A percentile compares a stretch with the other conserved stretches of the same genome.
These are phyloP conservation scores for Drosophila melanica DNA, from an alignment of 1,140 invertebrate genomes.

Conservation along the genomic window DNA sequence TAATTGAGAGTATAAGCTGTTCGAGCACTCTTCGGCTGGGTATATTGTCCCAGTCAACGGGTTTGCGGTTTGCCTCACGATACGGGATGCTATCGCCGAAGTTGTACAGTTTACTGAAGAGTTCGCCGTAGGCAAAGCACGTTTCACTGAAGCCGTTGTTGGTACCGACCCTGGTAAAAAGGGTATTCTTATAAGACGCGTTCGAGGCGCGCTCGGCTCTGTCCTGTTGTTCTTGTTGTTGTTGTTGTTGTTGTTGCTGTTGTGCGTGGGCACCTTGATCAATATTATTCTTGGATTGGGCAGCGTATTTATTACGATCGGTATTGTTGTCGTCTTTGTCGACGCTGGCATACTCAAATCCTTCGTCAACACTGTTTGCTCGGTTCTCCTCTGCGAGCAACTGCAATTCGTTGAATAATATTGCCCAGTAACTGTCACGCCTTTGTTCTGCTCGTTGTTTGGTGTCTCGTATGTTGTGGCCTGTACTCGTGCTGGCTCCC, in stretches of 20 bases:
- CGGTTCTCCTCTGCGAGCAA: conserved; percentile 63
- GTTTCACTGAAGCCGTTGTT: conserved; percentile 66
- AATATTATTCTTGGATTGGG: conserved; percentile 75
- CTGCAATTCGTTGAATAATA: conserved; percentile 52
- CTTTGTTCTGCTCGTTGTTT: background rate
- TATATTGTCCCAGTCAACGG: conserved; percentile 64
- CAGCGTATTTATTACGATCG: conserved; percentile 65
- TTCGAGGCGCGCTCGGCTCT: conserved; percentile 72
- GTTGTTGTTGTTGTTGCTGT: conserved; percentile 40
- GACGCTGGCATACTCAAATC: conserved; percentile 40
- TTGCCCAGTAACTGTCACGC: conserved; percentile 37
- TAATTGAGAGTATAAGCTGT: conserved; percentile 25
- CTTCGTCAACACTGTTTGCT: conserved; percentile 55
- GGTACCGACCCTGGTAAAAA: conserved; percentile 82
- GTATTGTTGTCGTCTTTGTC: conserved; percentile 50
- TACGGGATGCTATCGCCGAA: conserved; percentile 65
- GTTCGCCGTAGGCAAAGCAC: conserved; percentile 55
- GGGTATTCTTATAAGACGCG: conserved; percentile 77
- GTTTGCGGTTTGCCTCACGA: conserved; percentile 33
- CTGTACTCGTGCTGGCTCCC: conserved; percentile 74
- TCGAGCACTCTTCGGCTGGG: conserved; percentile 41
- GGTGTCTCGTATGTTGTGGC: conserved; percentile 55
- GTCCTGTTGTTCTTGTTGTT: conserved; percentile 52
- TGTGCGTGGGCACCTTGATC: conserved; percentile 60
- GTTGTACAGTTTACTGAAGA: conserved; percentile 64